Conservation (phyloP, 2,113 vertebrate genomes). For the Perccottus glenii region DNA sequence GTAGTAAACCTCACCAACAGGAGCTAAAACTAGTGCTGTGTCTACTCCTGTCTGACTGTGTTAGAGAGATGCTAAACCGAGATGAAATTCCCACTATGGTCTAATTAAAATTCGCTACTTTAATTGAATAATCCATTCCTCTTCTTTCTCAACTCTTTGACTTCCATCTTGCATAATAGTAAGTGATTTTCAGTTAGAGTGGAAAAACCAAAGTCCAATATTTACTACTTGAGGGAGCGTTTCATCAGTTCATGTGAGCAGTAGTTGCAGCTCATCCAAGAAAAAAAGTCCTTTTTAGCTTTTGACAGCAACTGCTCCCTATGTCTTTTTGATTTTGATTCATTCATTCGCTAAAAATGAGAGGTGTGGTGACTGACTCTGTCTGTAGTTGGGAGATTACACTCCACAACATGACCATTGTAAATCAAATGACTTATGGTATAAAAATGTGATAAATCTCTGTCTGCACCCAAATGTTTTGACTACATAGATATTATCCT, state of each 20-base stretch:
- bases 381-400: constrained; percentile 1
- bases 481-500: constrained; percentile 24
- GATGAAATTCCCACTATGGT: constrained; percentile 22
- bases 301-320: background rate
- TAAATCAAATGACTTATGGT: constrained; percentile 4
- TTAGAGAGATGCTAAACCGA: constrained; percentile 9
- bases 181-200: constrained; percentile 30
- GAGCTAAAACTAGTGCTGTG: background rate
- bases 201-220: constrained; percentile 27
- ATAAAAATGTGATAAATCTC: constrained; percentile 5
- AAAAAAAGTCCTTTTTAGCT: background rate
- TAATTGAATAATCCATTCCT: constrained; percentile 30
- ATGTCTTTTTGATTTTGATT: background rate
- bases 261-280: constrained; percentile 19
- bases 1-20: background rate
- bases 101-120: constrained; percentile 26
- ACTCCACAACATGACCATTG: background rate
- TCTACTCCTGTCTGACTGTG: constrained; percentile 17
- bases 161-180: constrained; percentile 33
- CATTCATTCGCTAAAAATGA: background rate
- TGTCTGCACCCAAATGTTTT: constrained; percentile 1
- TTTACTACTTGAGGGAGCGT: constrained; percentile 22
- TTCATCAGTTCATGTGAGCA: constrained; percentile 12
- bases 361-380: background rate
- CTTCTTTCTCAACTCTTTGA: constrained; percentile 12